Evolutionary conservation across 2,797 vertebrate species (phyloP), one percentile per base, ranked within the genome.

Genomic region (Phataginus tetradactyla): DNA sequence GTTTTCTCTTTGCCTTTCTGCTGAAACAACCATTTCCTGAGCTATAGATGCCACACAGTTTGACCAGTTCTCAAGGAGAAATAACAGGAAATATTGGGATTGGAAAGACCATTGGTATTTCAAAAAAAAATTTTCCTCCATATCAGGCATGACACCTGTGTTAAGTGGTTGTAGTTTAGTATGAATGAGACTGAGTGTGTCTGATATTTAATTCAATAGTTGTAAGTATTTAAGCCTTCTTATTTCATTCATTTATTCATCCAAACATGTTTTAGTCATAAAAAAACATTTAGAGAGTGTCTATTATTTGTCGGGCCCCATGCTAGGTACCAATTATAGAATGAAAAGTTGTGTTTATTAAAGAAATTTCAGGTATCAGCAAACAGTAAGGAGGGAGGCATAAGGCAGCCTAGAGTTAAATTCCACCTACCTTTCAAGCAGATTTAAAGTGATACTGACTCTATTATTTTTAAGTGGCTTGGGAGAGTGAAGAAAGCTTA

Each of bases 201-300:
- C 34, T 39, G 32, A 29, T n/a, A 68, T 77, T 92, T 74, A 71
- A 90, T 29, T 68, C 81, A 68, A 37, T 45, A 61, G 32, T 42
- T 95, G 39, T 21, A 77, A 78, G 80, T 59, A 71, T 69, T 53
- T 66, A 81, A 93, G 25, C 63, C 61, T 85, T 83, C 61, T 84
- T 51, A 61, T 27, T 91, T 88, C 42, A 34, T 94, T 95, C 59
- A 94, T 86, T 92, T 29, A 68, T 75, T 88, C n/a, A 78, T 74
- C 74, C 79, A 94, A 69, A 53, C 64, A 55, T 71, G 71, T 39
- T 83, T 92, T 49, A 34, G 59, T 83, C 49, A 75, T 49, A 23
- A 75, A 72, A 84, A 94, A 63, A 45, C 84, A 89, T 74, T 92
- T 78, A 85, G 39, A 84, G 39, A 91, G 34, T 23, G 25, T 51